phyloP scores from a whole-genome alignment of 2,888 invertebrate genomes.

The Lepidochrysops patricia region DNA sequence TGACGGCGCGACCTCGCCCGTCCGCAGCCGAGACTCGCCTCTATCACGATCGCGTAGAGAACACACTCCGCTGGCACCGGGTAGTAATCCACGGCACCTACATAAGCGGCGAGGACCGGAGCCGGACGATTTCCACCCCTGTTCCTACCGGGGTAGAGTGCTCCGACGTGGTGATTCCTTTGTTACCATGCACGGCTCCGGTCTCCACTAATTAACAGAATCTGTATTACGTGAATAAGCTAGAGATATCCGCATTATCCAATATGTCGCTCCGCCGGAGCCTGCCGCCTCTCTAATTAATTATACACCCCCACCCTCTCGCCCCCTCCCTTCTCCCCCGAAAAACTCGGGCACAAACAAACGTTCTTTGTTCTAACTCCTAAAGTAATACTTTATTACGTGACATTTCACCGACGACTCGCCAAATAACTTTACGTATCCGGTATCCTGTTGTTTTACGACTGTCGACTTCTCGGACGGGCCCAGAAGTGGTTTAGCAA shows the following conservation, averaged over 20 bases:
- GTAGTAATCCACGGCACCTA: not conserved
- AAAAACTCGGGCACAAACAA: conserved; percentile 9
- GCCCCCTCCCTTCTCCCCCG: not conserved
- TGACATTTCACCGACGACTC: not conserved
- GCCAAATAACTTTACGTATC: not conserved
- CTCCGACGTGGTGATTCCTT: not conserved
- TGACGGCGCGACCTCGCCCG: conserved; percentile 17
- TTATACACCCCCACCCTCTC: conserved; percentile 3
- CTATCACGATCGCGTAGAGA: not conserved
- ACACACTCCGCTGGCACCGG: not conserved
- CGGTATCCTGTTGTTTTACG: not conserved
- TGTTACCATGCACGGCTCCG: conserved; percentile 21
- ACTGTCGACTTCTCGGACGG: not conserved
- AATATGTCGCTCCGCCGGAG: conserved; percentile 23
- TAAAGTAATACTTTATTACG: not conserved
- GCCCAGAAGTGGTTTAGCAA: not conserved
- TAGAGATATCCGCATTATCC: conserved; percentile 27
- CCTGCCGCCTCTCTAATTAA: conserved; percentile 18
- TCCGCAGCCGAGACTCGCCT: conserved; percentile 14
- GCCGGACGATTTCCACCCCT: conserved; percentile 16
- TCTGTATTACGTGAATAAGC: conserved; percentile 28
- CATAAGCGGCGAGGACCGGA: not conserved
- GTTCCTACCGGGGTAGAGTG: not conserved
- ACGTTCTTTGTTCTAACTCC: not conserved
- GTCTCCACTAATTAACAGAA: conserved; percentile 26